These are phyloP conservation scores for honey bee (Apis mellifera) DNA, from an alignment of 1,140 invertebrate species.

Conservation along the genomic window Amel_HAv3.1 CM009938.2:2636001-2636500, in stretches of 20 bases:
- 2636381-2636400: neutral
- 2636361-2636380: neutral
- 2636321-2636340: neutral
- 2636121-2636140: conserved; percentile 79
- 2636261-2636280: conserved; percentile 6
- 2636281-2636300: neutral
- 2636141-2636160: conserved; percentile 58
- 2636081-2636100: conserved; percentile 69
- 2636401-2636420: neutral
- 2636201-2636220: conserved; percentile 6
- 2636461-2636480: neutral
- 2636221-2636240: conserved; percentile 39
- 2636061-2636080: conserved; percentile 27
- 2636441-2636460: neutral
- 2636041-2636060: conserved; percentile 1
- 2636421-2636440: neutral
- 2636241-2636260: conserved; percentile 47
- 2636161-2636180: neutral
- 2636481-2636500: no score
- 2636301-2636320: conserved; percentile 22
- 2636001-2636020: neutral
- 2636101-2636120: conserved; percentile 80
- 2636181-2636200: conserved; percentile 33
- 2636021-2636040: neutral
- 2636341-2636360: neutral